Base-by-base conservation (phyloP, 2,797 vertebrate species). In the Menidia menidia region DNA sequence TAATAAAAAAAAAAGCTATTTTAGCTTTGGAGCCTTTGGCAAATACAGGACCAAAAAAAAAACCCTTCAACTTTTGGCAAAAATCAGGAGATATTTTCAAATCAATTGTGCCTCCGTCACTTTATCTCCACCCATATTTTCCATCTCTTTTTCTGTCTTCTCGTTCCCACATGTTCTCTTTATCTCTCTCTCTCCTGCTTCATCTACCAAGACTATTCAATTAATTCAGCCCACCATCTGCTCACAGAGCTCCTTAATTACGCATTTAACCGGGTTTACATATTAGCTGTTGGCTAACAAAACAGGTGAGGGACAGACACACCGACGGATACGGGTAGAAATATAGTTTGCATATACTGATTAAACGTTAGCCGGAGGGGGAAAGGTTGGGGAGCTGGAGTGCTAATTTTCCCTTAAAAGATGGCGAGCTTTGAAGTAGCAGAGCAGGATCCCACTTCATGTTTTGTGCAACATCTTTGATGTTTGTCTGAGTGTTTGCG, bases 381-480 rank as follows among this genome's bases (percentile, higher is more conserved):
- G 73, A 80, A 85, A 69, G 73, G 61, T 42, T 55, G 48, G 81
- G 83, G 77, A 74, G 78, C 78, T 60, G 51, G 76, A 84, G 83
- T 87, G 81, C 82, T 75, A 83, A 88, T 89, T 89, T 87, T 80
- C 87, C 81, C 88, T 92, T 87, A 91, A 92, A 92, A 92, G 85
- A 83, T 58, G 64, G 68, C 62, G 63, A 54, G 87, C 92, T 94
- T 94, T 94, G 89, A 94, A 92, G 93, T 89, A 51, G 77, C 70
- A 64, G 66, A 77, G 77, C 68, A 78, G 73, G 42, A 81, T 78
- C 67, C 80, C 80, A 55, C 87, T 88, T 77, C 56, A 48, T 70
- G 81, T 85, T 92, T 91, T 89, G 85, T 90, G 83, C 81, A 71
- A 53, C 80, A 86, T 84, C 87, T 91, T 88, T 92, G 88, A 89